Evolutionary conservation across 2,113 vertebrate species (phyloP).

Genomic region (Sinocyclocheilus anshuiensis): DNA sequence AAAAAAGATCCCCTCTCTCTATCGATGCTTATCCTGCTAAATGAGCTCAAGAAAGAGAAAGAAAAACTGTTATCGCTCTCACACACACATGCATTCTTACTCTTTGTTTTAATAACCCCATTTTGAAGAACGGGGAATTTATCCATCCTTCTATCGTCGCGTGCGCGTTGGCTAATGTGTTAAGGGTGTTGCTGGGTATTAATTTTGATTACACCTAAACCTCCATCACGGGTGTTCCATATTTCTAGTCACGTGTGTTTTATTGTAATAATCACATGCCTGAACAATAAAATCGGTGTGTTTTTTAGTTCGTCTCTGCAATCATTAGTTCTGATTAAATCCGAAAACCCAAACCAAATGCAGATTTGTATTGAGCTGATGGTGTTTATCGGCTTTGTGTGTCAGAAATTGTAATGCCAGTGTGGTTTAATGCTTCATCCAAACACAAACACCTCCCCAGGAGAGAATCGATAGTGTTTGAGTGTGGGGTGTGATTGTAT

Average conservation of each 20-base stretch:
- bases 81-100: conserved; percentile 38
- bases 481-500: not conserved
- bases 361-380: conserved; percentile 30
- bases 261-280: conserved; percentile 10
- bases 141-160: not conserved
- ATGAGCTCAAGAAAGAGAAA: conserved; percentile 55
- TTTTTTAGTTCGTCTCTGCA: not conserved
- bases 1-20: conserved; percentile 24
- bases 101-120: conserved; percentile 23
- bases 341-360: conserved; percentile 16
- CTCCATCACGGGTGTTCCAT: conserved; percentile 38
- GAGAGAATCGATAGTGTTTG: conserved; percentile 41
- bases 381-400: conserved; percentile 36
- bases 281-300: conserved; percentile 12
- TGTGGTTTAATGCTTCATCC: conserved; percentile 40
- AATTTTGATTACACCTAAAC: conserved; percentile 45
- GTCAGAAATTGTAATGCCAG: conserved; percentile 28
- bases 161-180: conserved; percentile 15
- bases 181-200: conserved; percentile 45
- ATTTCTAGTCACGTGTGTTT: conserved; percentile 27
- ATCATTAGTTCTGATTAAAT: conserved; percentile 25
- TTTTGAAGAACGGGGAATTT: conserved; percentile 11
- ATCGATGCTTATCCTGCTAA: conserved; percentile 56
- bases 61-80: conserved; percentile 50
- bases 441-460: conserved; percentile 39